These are phyloP conservation scores for Sturnus vulgaris DNA, from an alignment of 2,113 vertebrate species.

Conservation along the genomic window DNA sequence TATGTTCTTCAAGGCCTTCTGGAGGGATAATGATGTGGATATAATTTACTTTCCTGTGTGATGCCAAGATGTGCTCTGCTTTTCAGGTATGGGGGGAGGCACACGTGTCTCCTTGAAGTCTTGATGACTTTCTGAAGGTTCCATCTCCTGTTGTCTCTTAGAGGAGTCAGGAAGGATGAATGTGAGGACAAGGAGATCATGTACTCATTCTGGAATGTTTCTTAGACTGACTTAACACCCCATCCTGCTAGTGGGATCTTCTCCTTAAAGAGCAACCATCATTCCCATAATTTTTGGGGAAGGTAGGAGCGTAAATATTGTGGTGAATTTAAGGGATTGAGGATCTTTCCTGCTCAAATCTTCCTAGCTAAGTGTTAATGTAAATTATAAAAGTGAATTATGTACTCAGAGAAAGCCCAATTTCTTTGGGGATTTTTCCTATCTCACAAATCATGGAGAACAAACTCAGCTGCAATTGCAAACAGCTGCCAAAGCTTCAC, in stretches of 20 bases:
- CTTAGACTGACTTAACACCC: background rate
- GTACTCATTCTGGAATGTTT: background rate
- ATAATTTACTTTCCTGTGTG: background rate
- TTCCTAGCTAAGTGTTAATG: background rate
- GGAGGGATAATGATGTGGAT: background rate
- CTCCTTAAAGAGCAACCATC: background rate
- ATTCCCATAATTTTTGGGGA: background rate
- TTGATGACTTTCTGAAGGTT: background rate
- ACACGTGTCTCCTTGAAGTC: accelerated
- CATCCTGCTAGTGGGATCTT: background rate
- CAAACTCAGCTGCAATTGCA: background rate
- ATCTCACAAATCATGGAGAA: background rate
- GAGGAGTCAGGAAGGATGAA: background rate
- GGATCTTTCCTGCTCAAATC: background rate
- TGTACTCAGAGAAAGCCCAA: accelerated
- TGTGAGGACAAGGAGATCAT: background rate
- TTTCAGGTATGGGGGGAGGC: background rate
- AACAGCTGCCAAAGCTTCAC: background rate
- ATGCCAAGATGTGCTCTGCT: background rate
- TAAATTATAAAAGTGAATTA: background rate
- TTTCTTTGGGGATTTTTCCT: background rate
- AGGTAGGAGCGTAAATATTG: background rate
- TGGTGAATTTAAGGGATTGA: background rate
- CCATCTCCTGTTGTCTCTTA: background rate
- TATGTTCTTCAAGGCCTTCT: background rate